Evolutionary conservation across 2,888 invertebrate species (phyloP), one percentile per base, ranked within the genome.

Genomic region (Synanthedon formicaeformis): DNA sequence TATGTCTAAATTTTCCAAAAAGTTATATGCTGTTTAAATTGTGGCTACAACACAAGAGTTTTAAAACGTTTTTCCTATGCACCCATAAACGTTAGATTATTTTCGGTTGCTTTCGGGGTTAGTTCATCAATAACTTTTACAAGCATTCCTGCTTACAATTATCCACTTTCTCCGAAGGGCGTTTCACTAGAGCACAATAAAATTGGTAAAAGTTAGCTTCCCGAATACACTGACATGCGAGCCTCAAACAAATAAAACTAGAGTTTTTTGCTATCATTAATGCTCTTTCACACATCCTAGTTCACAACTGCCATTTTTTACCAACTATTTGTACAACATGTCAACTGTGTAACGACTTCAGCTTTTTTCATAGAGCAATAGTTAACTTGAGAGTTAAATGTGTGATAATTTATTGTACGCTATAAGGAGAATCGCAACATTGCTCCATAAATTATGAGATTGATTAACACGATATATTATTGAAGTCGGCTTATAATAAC

Each of bases 401-500:
- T 41, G 55, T 54, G 56, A 55, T 52, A 57, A 64, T 62, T 63
- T 67, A 64, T 63, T 58, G 60, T 62, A 60, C 59, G 62, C 61
- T 64, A 62, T 66, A 64, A 66, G 56, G 60, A 60, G 62, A 70
- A 69, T 69, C 14, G 45, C 45, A 45, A 49, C 23, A 18, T 49
- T 16, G 49, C 49, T 49, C 49, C 16, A 23, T 49, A 49, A 49
- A 23, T 49, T 18, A 49, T 49, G 8, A 23, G 49, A 49, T 49
- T 18, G 23, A 49, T 49, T 23, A 49, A 49, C 18, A 49, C 16
- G 49, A 49, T 49, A 45, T 45, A 49, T 55, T 27, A 69, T 71
- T 63, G 68, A 67, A 67, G 67, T 69, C 57, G 67, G 71, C 66
- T 65, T 66, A 65, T 73, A 73, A 75, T 72, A 64, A 70, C 13